A percentile compares a stretch with the other conserved stretches of the same genome.
Evolutionary conservation across 2,113 vertebrate genomes (phyloP).

Genomic region (Lonchura striata): DNA sequence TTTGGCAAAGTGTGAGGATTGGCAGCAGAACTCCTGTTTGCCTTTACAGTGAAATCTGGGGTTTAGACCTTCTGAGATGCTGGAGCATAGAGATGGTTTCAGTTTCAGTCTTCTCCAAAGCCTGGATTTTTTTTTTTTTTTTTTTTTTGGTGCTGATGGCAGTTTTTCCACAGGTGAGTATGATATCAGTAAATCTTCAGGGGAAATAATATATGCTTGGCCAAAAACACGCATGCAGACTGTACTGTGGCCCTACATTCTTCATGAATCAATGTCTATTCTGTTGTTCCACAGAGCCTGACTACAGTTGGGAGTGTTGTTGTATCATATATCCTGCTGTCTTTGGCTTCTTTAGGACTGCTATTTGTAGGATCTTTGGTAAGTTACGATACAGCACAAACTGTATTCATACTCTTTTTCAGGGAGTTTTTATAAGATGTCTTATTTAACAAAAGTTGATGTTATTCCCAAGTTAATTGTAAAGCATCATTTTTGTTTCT

Average conservation of each 20-base stretch:
- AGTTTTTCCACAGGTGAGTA: not conserved
- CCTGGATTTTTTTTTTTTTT: not conserved
- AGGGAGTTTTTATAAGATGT: not conserved
- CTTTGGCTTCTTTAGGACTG: constrained; percentile 76
- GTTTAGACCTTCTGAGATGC: not conserved
- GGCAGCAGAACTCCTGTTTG: not conserved
- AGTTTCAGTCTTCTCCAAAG: not conserved
- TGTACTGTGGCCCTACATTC: not conserved
- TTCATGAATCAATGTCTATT: not conserved
- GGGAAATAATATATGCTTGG: not conserved
- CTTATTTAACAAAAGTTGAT: not conserved
- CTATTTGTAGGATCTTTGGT: constrained; percentile 78
- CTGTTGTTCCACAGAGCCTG: constrained; percentile 67
- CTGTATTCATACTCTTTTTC: not conserved
- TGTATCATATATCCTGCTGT: constrained; percentile 74
- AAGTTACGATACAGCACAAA: constrained; percentile 42
- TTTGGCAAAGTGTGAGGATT: not conserved
- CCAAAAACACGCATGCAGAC: not conserved
- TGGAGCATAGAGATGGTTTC: not conserved
- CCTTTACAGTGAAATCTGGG: not conserved
- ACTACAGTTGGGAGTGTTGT: constrained; percentile 71
- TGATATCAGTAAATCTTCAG: not conserved
- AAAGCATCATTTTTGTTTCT: not conserved
- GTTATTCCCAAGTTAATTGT: not conserved
- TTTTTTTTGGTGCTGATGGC: not conserved